Percentiles rank a stretch among this genome's conserved stretches.
Evolutionary conservation across 2,113 vertebrate genomes (phyloP).

Genomic region (Sceloporus tristichus): DNA sequence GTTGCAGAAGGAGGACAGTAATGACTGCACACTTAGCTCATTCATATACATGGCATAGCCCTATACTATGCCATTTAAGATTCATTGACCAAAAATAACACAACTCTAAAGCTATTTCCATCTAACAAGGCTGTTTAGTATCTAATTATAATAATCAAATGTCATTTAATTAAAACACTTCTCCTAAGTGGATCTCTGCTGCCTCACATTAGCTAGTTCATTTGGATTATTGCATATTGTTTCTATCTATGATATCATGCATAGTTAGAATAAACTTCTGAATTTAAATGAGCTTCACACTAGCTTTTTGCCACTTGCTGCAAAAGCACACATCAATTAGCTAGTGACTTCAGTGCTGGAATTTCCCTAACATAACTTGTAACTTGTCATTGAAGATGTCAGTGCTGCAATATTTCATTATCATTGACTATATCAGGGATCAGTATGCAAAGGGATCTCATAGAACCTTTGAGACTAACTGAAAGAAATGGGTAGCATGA

Average conservation of each 20-base stretch:
- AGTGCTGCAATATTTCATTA: neutral
- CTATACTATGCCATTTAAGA: constrained; percentile 7
- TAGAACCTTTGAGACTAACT: too few species aligned
- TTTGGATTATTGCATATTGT: constrained; percentile 47
- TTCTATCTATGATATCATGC: constrained; percentile 5
- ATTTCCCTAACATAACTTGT: neutral
- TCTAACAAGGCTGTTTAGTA: constrained; percentile 37
- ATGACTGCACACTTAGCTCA: neutral
- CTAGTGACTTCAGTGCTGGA: rapidly evolving
- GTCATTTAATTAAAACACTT: constrained; percentile 62
- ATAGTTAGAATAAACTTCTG: neutral
- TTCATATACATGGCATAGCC: neutral
- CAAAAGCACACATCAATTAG: constrained; percentile 27
- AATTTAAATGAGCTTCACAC: neutral
- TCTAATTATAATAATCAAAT: constrained; percentile 67
- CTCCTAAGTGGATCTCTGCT: constrained; percentile 46
- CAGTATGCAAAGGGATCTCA: too few species aligned
- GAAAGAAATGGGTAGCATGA: too few species aligned
- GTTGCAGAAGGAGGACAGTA: neutral
- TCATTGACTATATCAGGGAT: neutral
- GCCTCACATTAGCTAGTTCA: constrained; percentile 51
- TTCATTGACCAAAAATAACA: neutral
- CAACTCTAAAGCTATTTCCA: constrained; percentile 14
- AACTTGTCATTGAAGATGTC: rapidly evolving
- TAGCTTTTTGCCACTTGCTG: constrained; percentile 25